phyloP scores from a whole-genome alignment of 1,140 invertebrate genomes.

The Caenorhabditis tropicalis region DNA sequence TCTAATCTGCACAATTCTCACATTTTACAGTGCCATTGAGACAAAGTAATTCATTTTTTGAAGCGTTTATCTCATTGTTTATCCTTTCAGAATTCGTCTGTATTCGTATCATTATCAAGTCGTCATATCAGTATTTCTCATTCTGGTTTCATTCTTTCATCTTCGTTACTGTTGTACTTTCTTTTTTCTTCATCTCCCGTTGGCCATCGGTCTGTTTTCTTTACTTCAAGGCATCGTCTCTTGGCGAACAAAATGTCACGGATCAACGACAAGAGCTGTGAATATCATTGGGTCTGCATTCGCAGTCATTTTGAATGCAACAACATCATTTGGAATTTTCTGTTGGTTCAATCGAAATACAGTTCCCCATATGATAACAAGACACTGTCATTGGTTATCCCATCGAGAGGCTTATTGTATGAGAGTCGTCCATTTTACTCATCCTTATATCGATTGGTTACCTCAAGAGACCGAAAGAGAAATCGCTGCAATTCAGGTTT shows the following conservation, averaged over 20 bases:
- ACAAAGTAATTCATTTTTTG: conserved; percentile 30
- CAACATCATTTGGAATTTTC: conserved; percentile 43
- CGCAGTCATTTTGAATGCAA: conserved; percentile 32
- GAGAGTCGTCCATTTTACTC: conserved; percentile 44
- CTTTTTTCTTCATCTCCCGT: conserved; percentile 32
- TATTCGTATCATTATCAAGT: conserved; percentile 44
- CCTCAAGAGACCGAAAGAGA: conserved; percentile 42
- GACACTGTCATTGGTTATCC: conserved; percentile 45
- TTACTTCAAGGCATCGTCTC: conserved; percentile 43
- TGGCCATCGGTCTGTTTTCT: conserved; percentile 30
- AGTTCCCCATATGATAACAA: conserved; percentile 41
- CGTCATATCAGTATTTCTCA: conserved; percentile 27
- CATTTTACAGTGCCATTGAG: conserved; percentile 46
- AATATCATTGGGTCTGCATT: conserved; percentile 36
- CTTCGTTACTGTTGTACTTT: conserved; percentile 46
- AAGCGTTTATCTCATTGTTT: neutral
- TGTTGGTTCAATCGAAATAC: conserved; percentile 43
- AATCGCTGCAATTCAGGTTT: conserved; percentile 48
- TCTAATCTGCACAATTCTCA: conserved; percentile 2
- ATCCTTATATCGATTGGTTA: conserved; percentile 50
- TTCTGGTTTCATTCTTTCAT: conserved; percentile 29
- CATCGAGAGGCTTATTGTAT: conserved; percentile 37
- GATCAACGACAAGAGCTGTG: neutral
- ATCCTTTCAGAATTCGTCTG: conserved; percentile 40
- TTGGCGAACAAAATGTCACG: conserved; percentile 42